A percentile compares a stretch with the other conserved stretches of the same genome.
Evolutionary conservation across 2,888 invertebrate genomes (phyloP).

Genomic region (Helicoverpa assulta): DNA sequence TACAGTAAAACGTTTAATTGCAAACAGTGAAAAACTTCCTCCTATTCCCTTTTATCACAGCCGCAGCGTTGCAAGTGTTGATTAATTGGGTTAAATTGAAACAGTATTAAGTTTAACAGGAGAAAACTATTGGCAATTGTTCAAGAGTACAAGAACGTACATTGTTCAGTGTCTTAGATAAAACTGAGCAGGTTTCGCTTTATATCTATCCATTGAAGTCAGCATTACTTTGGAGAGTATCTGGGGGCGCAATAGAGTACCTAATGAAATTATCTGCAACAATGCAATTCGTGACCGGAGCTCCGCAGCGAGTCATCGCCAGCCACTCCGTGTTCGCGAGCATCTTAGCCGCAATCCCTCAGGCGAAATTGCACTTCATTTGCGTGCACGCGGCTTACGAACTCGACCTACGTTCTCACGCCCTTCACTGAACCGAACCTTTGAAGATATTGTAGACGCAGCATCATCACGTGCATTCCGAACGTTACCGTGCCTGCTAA

Average conservation of each 20-base stretch:
- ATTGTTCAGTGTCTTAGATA: slow-evolving; percentile 34
- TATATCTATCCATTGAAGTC: slow-evolving; percentile 38
- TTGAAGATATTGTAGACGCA: slow-evolving; percentile 66
- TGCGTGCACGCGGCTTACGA: slow-evolving; percentile 79
- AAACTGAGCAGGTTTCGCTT: slow-evolving; percentile 37
- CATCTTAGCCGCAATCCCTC: slow-evolving; percentile 78
- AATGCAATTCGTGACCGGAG: slow-evolving; percentile 80
- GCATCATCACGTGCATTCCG: slow-evolving; percentile 65
- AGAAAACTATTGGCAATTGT: slow-evolving; percentile 62
- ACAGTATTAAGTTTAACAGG: slow-evolving; percentile 63
- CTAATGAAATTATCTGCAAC: slow-evolving; percentile 83
- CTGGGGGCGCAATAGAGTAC: slow-evolving; percentile 62
- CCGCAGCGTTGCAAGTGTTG: slow-evolving; percentile 51
- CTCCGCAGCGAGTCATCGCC: slow-evolving; percentile 58
- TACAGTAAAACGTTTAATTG: slow-evolving; percentile 47
- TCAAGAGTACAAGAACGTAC: slow-evolving; percentile 29
- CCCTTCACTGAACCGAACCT: slow-evolving; percentile 70
- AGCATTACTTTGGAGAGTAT: slow-evolving; percentile 46
- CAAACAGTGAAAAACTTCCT: slow-evolving; percentile 42
- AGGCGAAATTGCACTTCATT: slow-evolving; percentile 85
- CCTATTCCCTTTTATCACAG: slow-evolving; percentile 50
- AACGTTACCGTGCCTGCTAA: slow-evolving; percentile 63
- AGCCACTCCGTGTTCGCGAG: slow-evolving; percentile 66
- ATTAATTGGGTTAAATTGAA: slow-evolving; percentile 67
- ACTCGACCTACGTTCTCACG: slow-evolving; percentile 79